Base-by-base conservation (phyloP, 2,797 vertebrate species). In the Schizothorax lantsangensis region DNA sequence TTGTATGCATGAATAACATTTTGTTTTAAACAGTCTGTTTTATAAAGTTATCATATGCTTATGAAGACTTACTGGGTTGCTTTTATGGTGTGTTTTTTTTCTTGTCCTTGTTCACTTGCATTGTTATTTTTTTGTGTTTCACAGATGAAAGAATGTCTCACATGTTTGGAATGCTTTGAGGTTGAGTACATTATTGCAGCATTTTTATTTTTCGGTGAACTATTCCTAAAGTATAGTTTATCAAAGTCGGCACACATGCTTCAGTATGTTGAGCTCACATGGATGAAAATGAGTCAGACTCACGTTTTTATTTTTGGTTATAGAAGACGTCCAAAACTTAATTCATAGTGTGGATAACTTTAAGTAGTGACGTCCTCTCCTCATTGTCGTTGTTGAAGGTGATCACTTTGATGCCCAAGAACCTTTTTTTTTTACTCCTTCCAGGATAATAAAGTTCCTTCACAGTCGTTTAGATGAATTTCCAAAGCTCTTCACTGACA, bases 401-500 rank as follows among this genome's bases (percentile, higher is more conserved):
- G 57, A 86, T 36, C 21, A 49, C 54, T 85, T 87, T 83, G 79
- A 90, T 47, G 64, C n/a, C 49, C 74, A 73, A 26, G n/a, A 83
- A 57, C 79, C 62, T 72, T 72, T 68, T 62, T 71, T 15, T 52
- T 54, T 79, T 73, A 83, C 59, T n/a, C 9, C 26, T 68, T 71
- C 75, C 40, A 80, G 79, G 83, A 84, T 79, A 85, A 88, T 87
- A 86, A 84, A 83, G 62, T 84, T 84, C 64, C 69, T 71, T 68
- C 81, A 78, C 47, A 62, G 78, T 80, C 83, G 59, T 80, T 74
- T 81, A 82, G 72, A 87, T 84, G 77, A 88, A 82, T 88, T 86
- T 89, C 86, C 47, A 59, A 89, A 73, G 83, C 77, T 43, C 71
- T 57, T 79, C 77, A 30, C 79, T 87, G 87, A 87, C 87, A 88